Evolutionary conservation across 2,888 invertebrate species (phyloP), one percentile per base, ranked within the genome.

Genomic region (Sarcophaga caerulescens): DNA sequence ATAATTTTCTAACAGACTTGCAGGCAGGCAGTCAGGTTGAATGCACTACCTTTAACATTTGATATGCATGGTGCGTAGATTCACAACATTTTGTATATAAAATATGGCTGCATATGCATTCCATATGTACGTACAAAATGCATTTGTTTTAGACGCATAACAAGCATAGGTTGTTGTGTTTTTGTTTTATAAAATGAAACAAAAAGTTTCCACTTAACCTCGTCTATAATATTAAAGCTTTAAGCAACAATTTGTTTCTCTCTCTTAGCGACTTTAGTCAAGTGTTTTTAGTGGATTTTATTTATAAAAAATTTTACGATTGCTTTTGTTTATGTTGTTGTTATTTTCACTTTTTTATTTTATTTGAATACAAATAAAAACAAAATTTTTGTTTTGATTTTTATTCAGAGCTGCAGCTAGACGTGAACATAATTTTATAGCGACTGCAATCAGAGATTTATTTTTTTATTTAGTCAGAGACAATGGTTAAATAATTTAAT

Each of bases 1-100:
- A 35, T 35, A 35, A 35, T 35, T 35, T 35, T 35, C 8, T 35
- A 35, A 35, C 10, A 35, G 8, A 17, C n/a, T 5, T 57, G 47
- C 14, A 52, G 25, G 21, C 12, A 47, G 45, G 17, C 66, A 69
- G 45, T 21, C 68, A 69, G 21, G 52, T 70, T 70, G 47, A 66
- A 66, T 66, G 66, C 44, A 66, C 66, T 19, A n/a, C 35, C 35
- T 35, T 8, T 35, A 35, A 17, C 25, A 8, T 23, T 66, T 66
- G 25, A 70, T 70, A 70, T 70, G 70, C 70, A 70, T 11, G 25
- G 11, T 70, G 70, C 70, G 70, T 70, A 52, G 4, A 70, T 70
- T 70, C 2, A 25, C 70, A 70, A 70, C 70, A 70, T 23, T 57
- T 35, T 35, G 35, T 35, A 35, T 35, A 52, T 25, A 70, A 23